Conservation (phyloP, 2,113 vertebrate genomes). For the Misgurnus anguillicaudatus region DNA sequence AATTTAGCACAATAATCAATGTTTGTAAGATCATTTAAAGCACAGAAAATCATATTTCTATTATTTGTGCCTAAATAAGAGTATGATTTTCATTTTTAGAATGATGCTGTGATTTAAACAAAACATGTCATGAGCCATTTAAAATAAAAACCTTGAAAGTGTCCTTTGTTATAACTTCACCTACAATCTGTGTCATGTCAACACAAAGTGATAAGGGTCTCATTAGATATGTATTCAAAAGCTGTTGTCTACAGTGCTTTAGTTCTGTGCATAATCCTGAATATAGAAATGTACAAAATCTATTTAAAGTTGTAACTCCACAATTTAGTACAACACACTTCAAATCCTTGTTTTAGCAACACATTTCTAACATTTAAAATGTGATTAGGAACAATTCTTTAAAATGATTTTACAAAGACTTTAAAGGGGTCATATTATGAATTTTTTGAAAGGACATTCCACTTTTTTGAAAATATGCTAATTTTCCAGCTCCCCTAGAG, state of each 20-base stretch:
- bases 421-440: too few species aligned
- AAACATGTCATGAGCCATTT: not conserved
- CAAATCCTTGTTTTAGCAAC: too few species aligned
- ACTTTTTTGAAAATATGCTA: too few species aligned
- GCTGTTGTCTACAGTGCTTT: not conserved
- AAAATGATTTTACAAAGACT: too few species aligned
- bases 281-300: too few species aligned
- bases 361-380: too few species aligned
- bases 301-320: too few species aligned
- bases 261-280: not conserved
- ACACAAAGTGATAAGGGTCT: not conserved
- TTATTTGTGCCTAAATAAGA: not conserved
- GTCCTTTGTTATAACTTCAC: slow-evolving; percentile 1
- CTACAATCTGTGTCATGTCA: not conserved
- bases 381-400: too few species aligned
- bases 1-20: not conserved
- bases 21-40: not conserved
- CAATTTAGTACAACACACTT: too few species aligned
- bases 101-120: not conserved
- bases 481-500: too few species aligned
- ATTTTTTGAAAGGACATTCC: too few species aligned
- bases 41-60: not conserved
- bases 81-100: not conserved
- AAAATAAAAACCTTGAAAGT: not conserved
- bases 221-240: not conserved